These are phyloP conservation scores for Festucalex cinctus DNA, from an alignment of 2,113 vertebrate genomes.

Conservation along the genomic window DNA sequence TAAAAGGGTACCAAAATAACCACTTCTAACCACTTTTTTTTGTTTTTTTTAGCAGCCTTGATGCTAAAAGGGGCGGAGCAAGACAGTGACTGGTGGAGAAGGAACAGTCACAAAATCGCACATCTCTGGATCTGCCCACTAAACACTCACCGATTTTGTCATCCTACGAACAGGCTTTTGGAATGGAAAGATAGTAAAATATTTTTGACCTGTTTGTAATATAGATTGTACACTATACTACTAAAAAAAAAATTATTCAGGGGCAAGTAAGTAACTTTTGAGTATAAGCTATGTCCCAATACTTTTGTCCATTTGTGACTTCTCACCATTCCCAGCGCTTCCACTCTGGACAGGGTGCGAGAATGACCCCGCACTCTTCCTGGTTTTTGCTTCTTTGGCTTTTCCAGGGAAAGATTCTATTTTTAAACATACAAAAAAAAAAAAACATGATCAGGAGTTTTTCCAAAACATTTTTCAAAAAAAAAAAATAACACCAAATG, in stretches of 20 bases:
- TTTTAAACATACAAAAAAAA: background rate
- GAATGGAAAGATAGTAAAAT: conserved; percentile 8
- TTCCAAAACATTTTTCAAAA: background rate
- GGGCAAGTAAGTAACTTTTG: background rate
- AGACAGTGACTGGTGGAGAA: background rate
- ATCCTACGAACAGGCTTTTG: conserved; percentile 73
- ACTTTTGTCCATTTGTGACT: background rate
- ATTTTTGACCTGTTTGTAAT: background rate
- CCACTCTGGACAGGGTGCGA: conserved; percentile 84
- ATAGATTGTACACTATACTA: background rate
- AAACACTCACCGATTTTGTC: conserved; percentile 74
- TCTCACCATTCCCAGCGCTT: conserved; percentile 81
- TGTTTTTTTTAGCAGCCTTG: background rate
- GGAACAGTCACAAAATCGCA: background rate
- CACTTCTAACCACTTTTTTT: too few relatives aligned
- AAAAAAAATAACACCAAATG: background rate
- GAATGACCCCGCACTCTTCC: conserved; percentile 84
- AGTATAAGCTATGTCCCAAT: background rate
- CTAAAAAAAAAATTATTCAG: too few relatives aligned
- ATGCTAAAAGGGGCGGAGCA: conserved; percentile 1
- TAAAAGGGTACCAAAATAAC: background rate
- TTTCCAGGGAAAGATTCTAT: conserved; percentile 76
- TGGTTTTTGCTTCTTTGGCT: conserved; percentile 80
- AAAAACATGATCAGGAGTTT: background rate
- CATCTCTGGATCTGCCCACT: conserved; percentile 9